Base-by-base conservation (phyloP, 2,113 vertebrate genomes). In the Scomber scombrus region DNA sequence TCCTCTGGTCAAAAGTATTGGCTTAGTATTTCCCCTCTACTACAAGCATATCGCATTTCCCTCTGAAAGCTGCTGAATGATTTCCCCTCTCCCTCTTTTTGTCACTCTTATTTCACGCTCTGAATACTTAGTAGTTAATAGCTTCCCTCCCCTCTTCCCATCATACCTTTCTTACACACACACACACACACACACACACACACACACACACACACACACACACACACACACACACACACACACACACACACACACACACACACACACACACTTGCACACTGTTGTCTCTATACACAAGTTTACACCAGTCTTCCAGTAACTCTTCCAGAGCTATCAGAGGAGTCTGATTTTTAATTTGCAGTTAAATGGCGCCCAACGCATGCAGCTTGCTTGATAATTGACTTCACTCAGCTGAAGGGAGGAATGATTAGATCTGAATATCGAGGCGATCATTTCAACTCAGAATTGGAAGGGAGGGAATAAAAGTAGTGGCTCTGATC, bases 91-190 rank as follows among this genome's bases (percentile, higher is more conserved):
- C 72, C 82, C 87, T 87, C 86, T 92, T 90, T 94, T 91, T 90
- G 91, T 94, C 92, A 94, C 88, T 94, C 88, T 94, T 93, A 94
- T 95, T 95, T 95, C 91, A 95, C 88, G 91, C 94, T 95, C 94
- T 93, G 90, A 93, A 94, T 94, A 94, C 87, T 94, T 91, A 86
- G 91, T 93, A 87, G 89, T 94, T 94, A 93, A 95, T 94, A 89
- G 90, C 91, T 90, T 94, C 88, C 87, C 89, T 92, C 82, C 88
- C 57, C 78, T 88, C 91, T 83, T 91, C 78, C 81, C 80, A 55
- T 83, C 73, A 11, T 75, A 89, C 69, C 89, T 90, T 88, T 83
- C 88, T 76, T 78, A 82, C 80, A 16, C 76, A 65, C 79, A 64
- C 78, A 78, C 23, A 26, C 23, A 82, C 80, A 16, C 76, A 65